These are phyloP conservation scores for Agriopis marginaria DNA, from an alignment of 2,888 invertebrate genomes.

Conservation along the genomic window DNA sequence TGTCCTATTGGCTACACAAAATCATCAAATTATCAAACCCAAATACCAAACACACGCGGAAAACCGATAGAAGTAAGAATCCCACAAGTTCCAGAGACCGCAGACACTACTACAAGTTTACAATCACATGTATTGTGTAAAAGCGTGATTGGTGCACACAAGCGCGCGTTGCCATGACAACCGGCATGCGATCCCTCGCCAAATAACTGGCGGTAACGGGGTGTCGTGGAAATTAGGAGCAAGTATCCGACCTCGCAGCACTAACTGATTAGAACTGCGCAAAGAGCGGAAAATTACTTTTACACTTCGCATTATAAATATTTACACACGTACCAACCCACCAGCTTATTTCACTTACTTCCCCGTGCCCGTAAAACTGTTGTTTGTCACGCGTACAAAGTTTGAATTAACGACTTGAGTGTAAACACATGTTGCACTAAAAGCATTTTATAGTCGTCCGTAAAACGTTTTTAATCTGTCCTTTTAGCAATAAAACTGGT, in stretches of 20 bases:
- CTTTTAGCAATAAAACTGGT: slow-evolving; percentile 49
- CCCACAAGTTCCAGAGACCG: slow-evolving; percentile 70
- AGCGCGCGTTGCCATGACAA: slow-evolving; percentile 63
- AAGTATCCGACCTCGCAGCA: slow-evolving; percentile 69
- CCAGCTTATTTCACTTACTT: slow-evolving; percentile 31
- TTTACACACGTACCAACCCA: slow-evolving; percentile 48
- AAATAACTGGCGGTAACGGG: slow-evolving; percentile 78
- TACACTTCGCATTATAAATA: slow-evolving; percentile 68
- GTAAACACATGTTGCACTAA: slow-evolving; percentile 74
- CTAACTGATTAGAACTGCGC: slow-evolving; percentile 75
- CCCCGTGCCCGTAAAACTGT: slow-evolving; percentile 59
- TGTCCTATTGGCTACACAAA: not conserved
- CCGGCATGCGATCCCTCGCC: slow-evolving; percentile 68
- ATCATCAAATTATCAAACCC: not conserved
- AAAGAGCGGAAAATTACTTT: slow-evolving; percentile 77
- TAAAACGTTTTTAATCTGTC: slow-evolving; percentile 61
- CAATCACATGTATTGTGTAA: slow-evolving; percentile 61
- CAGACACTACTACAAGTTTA: slow-evolving; percentile 65
- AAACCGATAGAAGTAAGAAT: slow-evolving; percentile 57
- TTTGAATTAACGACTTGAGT: slow-evolving; percentile 71
- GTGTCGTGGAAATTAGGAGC: slow-evolving; percentile 78
- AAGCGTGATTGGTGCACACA: slow-evolving; percentile 66
- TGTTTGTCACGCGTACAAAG: slow-evolving; percentile 62
- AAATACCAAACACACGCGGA: not conserved
- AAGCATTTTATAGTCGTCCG: slow-evolving; percentile 68